These are phyloP conservation scores for Paracanthobrama guichenoti DNA, from an alignment of 2,113 vertebrate species.

Conservation along the genomic window DNA sequence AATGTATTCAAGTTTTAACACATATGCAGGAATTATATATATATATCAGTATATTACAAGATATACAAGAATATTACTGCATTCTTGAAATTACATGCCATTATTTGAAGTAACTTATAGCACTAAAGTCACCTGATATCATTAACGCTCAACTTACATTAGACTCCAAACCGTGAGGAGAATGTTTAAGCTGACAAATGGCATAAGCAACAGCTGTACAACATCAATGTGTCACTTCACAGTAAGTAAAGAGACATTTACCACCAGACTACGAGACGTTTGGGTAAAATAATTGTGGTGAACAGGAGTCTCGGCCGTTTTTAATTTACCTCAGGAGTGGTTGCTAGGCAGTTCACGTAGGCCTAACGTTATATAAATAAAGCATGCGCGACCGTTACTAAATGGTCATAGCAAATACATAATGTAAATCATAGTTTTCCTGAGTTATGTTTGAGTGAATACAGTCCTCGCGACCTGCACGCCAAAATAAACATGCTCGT, in stretches of 20 bases:
- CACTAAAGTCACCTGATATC: neutral
- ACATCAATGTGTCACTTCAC: neutral
- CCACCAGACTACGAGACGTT: neutral
- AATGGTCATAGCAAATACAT: neutral
- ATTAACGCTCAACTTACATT: neutral
- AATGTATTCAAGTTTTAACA: neutral
- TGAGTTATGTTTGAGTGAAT: neutral
- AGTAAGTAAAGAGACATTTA: neutral
- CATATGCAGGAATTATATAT: neutral
- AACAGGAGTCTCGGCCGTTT: neutral
- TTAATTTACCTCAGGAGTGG: neutral
- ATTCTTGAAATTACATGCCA: neutral
- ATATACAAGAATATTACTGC: neutral
- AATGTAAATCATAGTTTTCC: neutral
- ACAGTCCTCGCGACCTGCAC: neutral
- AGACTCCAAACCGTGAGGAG: neutral
- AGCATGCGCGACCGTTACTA: neutral
- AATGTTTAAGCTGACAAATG: neutral
- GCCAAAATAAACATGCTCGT: neutral
- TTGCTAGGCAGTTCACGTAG: neutral
- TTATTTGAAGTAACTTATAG: neutral
- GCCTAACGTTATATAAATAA: too few relatives aligned
- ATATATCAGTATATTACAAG: neutral
- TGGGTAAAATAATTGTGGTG: neutral
- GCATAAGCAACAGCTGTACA: neutral